A percentile compares a stretch with the other conserved stretches of the same genome.
Evolutionary conservation across 2,797 vertebrate genomes (phyloP).

Genomic region (Spinus pinus): DNA sequence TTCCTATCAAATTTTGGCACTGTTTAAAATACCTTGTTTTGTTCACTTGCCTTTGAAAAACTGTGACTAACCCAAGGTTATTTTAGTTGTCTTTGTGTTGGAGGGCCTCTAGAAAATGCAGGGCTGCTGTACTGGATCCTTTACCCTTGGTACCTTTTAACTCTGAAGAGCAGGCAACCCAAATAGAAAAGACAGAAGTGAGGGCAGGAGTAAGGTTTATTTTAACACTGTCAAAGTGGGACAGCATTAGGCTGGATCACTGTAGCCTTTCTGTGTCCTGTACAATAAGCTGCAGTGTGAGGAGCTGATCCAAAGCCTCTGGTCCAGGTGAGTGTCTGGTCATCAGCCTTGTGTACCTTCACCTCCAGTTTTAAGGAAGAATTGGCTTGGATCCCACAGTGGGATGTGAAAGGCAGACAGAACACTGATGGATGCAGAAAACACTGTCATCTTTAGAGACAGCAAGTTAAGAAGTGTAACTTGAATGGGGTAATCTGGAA

Average conservation of each 20-base stretch:
- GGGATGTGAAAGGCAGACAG: background rate
- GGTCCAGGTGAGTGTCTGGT: background rate
- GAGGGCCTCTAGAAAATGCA: background rate
- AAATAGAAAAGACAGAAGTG: background rate
- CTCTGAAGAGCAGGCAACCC: background rate
- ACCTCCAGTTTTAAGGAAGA: background rate
- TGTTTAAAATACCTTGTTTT: background rate
- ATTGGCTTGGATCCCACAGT: background rate
- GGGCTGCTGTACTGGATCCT: background rate
- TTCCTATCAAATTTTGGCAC: background rate
- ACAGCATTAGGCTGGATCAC: background rate
- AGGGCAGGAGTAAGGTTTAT: background rate
- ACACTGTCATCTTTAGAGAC: background rate
- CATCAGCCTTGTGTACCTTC: background rate
- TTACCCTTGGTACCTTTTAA: background rate
- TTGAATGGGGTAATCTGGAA: background rate
- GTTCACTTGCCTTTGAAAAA: background rate
- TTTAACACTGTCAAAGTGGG: background rate
- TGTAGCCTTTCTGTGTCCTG: background rate
- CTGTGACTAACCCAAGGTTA: background rate
- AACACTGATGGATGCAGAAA: background rate
- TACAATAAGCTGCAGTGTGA: background rate
- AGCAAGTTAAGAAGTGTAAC: background rate
- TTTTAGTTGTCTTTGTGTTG: background rate
- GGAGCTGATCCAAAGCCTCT: background rate